Percentiles rank a stretch among this genome's conserved stretches.
Evolutionary conservation across 2,888 invertebrate genomes (phyloP).

Genomic region (Agonopterix subpropinquella): DNA sequence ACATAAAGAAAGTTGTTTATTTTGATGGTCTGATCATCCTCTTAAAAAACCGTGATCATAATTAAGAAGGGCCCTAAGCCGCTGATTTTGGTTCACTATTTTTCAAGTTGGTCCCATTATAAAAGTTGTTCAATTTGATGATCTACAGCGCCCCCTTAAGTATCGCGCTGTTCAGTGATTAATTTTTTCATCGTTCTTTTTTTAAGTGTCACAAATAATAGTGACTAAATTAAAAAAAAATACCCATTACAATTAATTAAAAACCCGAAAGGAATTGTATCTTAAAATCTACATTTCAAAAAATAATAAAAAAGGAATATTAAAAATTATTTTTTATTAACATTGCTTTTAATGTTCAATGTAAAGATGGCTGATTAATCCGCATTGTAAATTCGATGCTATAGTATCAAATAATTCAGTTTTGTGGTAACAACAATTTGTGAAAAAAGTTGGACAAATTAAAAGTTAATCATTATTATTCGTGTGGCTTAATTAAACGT

Average conservation of each 20-base stretch:
- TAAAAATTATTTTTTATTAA: slow-evolving; percentile 12
- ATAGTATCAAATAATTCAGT: slow-evolving; percentile 20
- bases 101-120: too few relatives aligned
- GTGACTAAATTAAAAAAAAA: not conserved
- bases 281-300: not conserved
- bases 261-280: not conserved
- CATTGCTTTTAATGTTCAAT: slow-evolving; percentile 4
- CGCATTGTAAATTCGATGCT: slow-evolving; percentile 10
- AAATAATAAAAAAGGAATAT: slow-evolving; percentile 3
- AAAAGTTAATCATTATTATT: too few relatives aligned
- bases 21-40: too few relatives aligned
- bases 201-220: not conserved
- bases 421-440: slow-evolving; percentile 10
- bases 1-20: too few relatives aligned
- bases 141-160: too few relatives aligned
- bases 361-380: slow-evolving; percentile 11
- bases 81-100: too few relatives aligned
- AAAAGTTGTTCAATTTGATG: too few relatives aligned
- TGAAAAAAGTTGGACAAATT: slow-evolving; percentile 7
- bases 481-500: too few relatives aligned
- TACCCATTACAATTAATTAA: not conserved
- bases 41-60: too few relatives aligned
- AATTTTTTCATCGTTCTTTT: too few relatives aligned
- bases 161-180: too few relatives aligned
- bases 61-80: too few relatives aligned